phyloP scores from a whole-genome alignment of 2,888 invertebrate genomes.

The Podabrus alpinus region DNA sequence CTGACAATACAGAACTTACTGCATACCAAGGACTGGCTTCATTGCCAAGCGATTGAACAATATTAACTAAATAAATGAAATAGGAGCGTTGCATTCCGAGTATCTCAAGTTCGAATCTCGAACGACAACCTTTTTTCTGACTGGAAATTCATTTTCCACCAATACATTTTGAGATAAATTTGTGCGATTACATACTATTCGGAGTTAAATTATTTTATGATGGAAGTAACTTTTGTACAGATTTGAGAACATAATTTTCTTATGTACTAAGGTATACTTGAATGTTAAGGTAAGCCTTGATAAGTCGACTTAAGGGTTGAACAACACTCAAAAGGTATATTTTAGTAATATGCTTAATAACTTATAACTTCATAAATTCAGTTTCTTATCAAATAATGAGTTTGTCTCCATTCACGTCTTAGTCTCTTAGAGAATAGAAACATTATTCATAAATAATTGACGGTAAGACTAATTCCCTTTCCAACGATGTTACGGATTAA shows the following conservation, averaged over 20 bases:
- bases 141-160: too few relatives aligned
- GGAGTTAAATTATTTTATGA: neutral
- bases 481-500: constrained; percentile 19
- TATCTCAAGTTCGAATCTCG: too few relatives aligned
- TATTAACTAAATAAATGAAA: too few relatives aligned
- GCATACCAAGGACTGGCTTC: too few relatives aligned
- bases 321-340: neutral
- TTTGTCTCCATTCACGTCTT: neutral
- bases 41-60: too few relatives aligned
- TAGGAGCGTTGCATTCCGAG: too few relatives aligned
- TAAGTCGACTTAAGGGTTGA: neutral
- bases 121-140: neutral
- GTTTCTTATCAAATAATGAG: neutral
- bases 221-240: neutral
- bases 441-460: constrained; percentile 29
- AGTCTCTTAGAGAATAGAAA: constrained; percentile 7
- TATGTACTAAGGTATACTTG: neutral
- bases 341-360: neutral
- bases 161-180: too few relatives aligned
- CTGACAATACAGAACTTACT: too few relatives aligned
- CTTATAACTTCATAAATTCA: neutral
- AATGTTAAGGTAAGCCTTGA: neutral
- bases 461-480: constrained; percentile 21
- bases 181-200: neutral
- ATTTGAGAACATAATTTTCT: neutral